phyloP scores from a whole-genome alignment of 2,113 vertebrate species.

The Rhabdomys dilectus region DNA sequence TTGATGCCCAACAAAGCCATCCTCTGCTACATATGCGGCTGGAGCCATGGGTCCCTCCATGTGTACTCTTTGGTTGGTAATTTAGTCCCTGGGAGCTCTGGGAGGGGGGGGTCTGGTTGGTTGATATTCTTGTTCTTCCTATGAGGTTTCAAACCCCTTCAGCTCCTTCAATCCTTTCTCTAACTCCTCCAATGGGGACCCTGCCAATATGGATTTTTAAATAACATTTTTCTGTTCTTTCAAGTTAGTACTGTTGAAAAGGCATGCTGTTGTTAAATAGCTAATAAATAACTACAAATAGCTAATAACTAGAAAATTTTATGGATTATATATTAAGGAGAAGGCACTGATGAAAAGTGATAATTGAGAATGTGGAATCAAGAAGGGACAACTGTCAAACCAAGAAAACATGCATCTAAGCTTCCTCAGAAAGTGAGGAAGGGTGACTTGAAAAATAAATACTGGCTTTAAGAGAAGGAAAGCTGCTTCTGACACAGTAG shows the following conservation, averaged over 20 bases:
- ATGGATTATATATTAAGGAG: background rate
- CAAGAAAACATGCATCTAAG: background rate
- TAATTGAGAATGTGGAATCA: background rate
- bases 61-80: no score
- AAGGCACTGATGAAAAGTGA: background rate
- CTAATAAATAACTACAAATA: conserved; percentile 9
- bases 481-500: background rate
- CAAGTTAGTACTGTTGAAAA: conserved; percentile 32
- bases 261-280: conserved; percentile 40
- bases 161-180: no score
- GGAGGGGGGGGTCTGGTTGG: no score
- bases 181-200: no score
- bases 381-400: background rate
- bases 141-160: no score
- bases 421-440: background rate
- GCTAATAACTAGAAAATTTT: background rate
- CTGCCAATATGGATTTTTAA: background rate
- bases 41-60: no score
- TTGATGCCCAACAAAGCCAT: no score
- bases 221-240: conserved; percentile 33
- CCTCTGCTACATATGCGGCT: no score
- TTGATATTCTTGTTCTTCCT: no score
- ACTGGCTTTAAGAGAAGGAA: background rate
- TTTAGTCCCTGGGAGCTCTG: no score
- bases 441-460: background rate